Conservation (phyloP, 2,113 vertebrate species). For the Brienomyrus longianalis region DNA sequence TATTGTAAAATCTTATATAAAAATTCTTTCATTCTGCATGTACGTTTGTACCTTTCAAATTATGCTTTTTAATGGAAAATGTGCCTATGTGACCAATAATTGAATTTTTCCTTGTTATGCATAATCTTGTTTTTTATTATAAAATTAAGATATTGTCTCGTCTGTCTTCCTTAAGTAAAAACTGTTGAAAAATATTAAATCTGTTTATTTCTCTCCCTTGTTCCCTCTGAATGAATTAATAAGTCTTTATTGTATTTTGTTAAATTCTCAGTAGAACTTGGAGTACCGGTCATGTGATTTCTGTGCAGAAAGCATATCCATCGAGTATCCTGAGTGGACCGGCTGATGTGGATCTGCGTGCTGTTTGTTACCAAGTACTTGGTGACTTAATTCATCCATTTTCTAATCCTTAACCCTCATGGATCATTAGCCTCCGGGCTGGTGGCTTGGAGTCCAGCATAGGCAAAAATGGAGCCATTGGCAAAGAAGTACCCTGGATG, state of each 20-base stretch:
- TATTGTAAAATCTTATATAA: constrained; percentile 34
- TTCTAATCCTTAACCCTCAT: neutral
- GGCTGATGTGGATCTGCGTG: neutral
- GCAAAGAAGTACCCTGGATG: neutral
- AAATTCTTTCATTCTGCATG: constrained; percentile 41
- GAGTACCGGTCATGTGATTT: neutral
- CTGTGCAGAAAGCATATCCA: neutral
- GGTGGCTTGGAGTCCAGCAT: neutral
- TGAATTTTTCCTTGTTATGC: neutral
- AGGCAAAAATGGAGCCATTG: neutral
- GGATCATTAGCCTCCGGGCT: neutral
- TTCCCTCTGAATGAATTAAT: neutral
- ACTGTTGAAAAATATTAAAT: neutral
- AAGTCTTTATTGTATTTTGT: neutral
- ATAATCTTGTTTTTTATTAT: constrained; percentile 25
- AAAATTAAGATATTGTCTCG: constrained; percentile 20
- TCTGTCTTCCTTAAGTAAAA: neutral
- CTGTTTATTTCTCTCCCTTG: neutral
- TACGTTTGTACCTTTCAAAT: constrained; percentile 30
- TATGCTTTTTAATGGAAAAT: constrained; percentile 1
- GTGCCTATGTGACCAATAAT: constrained; percentile 11
- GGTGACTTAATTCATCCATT: neutral
- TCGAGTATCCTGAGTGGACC: neutral
- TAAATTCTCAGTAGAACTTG: neutral
- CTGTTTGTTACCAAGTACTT: neutral